Evolutionary conservation across 2,113 vertebrate species (phyloP).

Genomic region (Sterrhoptilus dennistouni): DNA sequence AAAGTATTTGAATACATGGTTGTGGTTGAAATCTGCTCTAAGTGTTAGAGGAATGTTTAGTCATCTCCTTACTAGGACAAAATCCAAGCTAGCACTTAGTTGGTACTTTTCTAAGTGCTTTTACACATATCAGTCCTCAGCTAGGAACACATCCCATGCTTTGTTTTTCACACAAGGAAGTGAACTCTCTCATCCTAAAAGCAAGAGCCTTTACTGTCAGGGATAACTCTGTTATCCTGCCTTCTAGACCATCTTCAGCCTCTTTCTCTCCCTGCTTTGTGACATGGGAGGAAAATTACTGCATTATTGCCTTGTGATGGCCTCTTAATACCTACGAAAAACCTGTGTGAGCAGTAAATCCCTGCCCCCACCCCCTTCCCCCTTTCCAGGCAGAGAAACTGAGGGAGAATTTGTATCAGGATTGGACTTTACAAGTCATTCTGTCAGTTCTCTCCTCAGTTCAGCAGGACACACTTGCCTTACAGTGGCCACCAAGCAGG

Average conservation of each 20-base stretch:
- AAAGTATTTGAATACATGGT: constrained; percentile 37
- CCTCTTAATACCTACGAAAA: neutral
- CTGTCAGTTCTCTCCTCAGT: neutral
- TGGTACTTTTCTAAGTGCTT: constrained; percentile 19
- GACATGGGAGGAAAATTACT: neutral
- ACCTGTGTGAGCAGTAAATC: neutral
- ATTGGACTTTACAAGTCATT: neutral
- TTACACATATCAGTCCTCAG: neutral
- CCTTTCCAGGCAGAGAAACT: neutral
- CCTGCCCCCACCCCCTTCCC: accelerated
- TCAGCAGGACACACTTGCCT: neutral
- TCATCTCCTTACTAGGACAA: constrained; percentile 33
- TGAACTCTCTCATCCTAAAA: neutral
- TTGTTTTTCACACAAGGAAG: neutral
- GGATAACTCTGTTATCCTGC: neutral
- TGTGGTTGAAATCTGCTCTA: constrained; percentile 31
- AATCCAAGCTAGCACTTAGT: constrained; percentile 28
- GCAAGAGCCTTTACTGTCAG: neutral
- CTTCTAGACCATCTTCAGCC: neutral
- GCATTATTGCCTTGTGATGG: neutral
- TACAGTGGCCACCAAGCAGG: neutral
- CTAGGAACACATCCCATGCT: neutral
- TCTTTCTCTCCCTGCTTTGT: neutral
- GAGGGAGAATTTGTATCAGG: neutral
- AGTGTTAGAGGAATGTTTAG: constrained; percentile 29